Percentiles rank a stretch among this genome's conserved stretches.
These are phyloP conservation scores for Ariolimax columbianus DNA, from an alignment of 2,888 invertebrate species.

Conservation along the genomic window DNA sequence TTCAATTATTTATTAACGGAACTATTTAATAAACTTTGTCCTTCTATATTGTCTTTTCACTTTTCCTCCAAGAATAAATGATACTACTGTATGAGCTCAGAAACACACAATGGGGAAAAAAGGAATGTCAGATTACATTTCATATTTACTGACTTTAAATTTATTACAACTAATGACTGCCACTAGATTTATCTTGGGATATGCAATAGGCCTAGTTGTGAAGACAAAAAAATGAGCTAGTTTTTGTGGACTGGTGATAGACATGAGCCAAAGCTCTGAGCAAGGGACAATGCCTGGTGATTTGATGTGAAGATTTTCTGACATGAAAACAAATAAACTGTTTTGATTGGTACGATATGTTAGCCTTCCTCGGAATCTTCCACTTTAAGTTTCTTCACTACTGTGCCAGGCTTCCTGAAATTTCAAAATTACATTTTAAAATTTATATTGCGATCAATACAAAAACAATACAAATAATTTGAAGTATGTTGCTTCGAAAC, in stretches of 20 bases:
- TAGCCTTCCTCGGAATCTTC: constrained; percentile 42
- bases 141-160: background rate
- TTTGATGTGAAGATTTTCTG: background rate
- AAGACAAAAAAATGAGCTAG: background rate
- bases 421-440: background rate
- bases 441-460: background rate
- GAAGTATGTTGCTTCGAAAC: background rate
- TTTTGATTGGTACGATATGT: background rate
- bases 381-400: constrained; percentile 51
- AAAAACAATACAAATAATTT: background rate
- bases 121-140: constrained; percentile 5
- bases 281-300: background rate
- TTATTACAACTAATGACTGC: constrained; percentile 8
- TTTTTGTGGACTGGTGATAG: background rate
- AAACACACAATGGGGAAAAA: background rate
- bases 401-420: constrained; percentile 49
- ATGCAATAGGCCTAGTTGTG: background rate
- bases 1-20: background rate
- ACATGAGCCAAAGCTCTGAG: background rate
- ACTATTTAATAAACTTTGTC: background rate
- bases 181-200: background rate
- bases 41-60: background rate
- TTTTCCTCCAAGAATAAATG: background rate
- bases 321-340: background rate
- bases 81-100: background rate